Conservation (phyloP, 30 jellyfish, hydroid and myxozoan genomes). For the Calvadosia cruxmelitensis region DNA sequence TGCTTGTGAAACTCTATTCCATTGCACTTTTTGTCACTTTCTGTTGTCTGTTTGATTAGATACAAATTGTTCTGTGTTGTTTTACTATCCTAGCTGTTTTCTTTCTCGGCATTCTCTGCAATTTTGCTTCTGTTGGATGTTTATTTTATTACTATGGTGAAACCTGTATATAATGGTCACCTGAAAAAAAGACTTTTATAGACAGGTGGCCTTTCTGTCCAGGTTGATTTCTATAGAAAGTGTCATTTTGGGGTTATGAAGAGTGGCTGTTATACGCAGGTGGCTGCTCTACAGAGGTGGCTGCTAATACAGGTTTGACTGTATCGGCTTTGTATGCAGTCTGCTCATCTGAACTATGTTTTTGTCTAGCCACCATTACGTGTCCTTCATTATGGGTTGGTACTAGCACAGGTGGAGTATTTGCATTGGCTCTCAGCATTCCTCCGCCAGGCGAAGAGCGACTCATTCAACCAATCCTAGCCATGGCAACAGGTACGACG, state of each 20-base stretch:
- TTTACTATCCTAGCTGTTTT: neutral
- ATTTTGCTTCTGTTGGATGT: neutral
- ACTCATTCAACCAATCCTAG: constrained; percentile 70
- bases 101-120: neutral
- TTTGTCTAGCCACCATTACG: constrained; percentile 47
- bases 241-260: too few relatives aligned
- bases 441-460: constrained; percentile 92
- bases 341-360: too few relatives aligned
- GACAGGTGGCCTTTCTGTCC: too few relatives aligned
- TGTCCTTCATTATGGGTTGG: constrained; percentile 95
- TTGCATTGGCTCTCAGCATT: constrained; percentile 72
- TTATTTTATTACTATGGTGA: too few relatives aligned
- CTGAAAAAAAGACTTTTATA: too few relatives aligned
- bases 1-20: neutral
- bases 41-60: too few relatives aligned
- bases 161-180: too few relatives aligned
- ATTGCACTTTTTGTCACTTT: neutral
- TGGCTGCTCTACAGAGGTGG: too few relatives aligned
- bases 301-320: too few relatives aligned
- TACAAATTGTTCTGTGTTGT: too few relatives aligned
- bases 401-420: constrained; percentile 68
- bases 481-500: constrained; percentile 62
- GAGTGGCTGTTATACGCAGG: too few relatives aligned
- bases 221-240: too few relatives aligned
- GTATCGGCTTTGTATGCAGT: neutral